Evolutionary conservation across 2,888 invertebrate species (phyloP).

Genomic region (Corythucha ciliata): DNA sequence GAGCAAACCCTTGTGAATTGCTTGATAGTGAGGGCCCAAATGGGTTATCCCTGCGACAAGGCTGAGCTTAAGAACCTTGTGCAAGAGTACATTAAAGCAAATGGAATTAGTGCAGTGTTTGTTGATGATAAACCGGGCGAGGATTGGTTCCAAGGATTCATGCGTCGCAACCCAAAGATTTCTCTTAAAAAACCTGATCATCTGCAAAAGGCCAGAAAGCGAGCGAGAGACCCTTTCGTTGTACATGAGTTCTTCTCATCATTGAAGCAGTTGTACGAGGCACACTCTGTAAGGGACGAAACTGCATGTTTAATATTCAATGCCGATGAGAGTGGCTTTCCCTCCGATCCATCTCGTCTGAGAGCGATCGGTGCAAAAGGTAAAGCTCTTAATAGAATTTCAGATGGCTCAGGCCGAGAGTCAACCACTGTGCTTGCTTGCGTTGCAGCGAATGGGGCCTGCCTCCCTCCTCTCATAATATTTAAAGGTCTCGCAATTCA

Average conservation of each 20-base stretch:
- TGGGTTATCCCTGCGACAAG: constrained; percentile 34
- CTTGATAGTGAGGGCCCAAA: constrained; percentile 29
- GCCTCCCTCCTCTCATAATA: constrained; percentile 35
- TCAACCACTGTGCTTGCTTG: constrained; percentile 35
- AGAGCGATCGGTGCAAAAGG: constrained; percentile 35
- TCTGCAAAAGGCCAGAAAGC: constrained; percentile 34
- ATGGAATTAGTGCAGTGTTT: constrained; percentile 28
- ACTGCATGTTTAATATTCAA: constrained; percentile 32
- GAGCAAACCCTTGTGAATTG: constrained; percentile 23
- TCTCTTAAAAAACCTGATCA: constrained; percentile 36
- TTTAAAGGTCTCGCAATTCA: constrained; percentile 36
- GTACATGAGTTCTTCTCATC: constrained; percentile 35
- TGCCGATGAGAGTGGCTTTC: constrained; percentile 35
- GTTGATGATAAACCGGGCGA: constrained; percentile 33
- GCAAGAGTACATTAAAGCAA: background rate
- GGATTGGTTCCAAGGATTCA: constrained; percentile 31
- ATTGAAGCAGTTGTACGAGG: constrained; percentile 20
- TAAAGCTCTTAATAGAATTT: constrained; percentile 31
- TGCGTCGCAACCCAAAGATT: constrained; percentile 30
- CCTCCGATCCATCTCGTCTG: constrained; percentile 32
- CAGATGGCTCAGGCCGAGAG: constrained; percentile 36
- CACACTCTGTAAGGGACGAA: constrained; percentile 13
- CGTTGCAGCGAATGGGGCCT: constrained; percentile 32
- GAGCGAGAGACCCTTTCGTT: constrained; percentile 32
- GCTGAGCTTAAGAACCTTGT: constrained; percentile 23